Evolutionary conservation across 2,113 vertebrate genomes (phyloP).

Genomic region (Amblyopsis rosae): DNA sequence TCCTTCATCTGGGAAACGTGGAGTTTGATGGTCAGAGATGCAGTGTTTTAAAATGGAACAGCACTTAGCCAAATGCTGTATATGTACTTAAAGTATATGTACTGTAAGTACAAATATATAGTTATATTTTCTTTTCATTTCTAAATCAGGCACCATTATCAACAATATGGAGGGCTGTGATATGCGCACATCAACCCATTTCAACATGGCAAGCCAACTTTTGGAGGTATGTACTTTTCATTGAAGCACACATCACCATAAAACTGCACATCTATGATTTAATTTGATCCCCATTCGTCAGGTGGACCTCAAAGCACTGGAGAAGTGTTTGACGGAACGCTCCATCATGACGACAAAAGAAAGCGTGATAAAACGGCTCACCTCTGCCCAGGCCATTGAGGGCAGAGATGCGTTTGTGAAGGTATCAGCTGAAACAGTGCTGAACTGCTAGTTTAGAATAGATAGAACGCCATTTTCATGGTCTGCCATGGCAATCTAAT

Average conservation of each 20-base stretch:
- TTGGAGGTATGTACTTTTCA: constrained; percentile 80
- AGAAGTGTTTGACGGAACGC: constrained; percentile 81
- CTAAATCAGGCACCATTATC: constrained; percentile 77
- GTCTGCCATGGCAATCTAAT: not conserved
- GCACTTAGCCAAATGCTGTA: not conserved
- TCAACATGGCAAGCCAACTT: constrained; percentile 79
- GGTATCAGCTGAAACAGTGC: constrained; percentile 63
- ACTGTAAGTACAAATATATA: not conserved
- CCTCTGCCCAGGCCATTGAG: constrained; percentile 81
- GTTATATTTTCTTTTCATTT: constrained; percentile 15
- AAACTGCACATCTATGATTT: not conserved
- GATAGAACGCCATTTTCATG: not conserved
- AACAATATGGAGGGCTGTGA: constrained; percentile 89
- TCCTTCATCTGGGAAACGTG: constrained; percentile 92
- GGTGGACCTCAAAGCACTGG: constrained; percentile 83
- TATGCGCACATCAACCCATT: constrained; percentile 76
- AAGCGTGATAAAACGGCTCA: constrained; percentile 83
- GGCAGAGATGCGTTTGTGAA: constrained; percentile 93
- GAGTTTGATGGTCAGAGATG: constrained; percentile 80
- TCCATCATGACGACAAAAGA: constrained; percentile 88
- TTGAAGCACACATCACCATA: not conserved
- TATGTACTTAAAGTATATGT: not conserved
- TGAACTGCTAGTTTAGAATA: too few relatives aligned
- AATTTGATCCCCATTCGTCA: constrained; percentile 49
- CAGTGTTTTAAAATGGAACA: not conserved